phyloP scores from a whole-genome alignment of 2,888 invertebrate genomes.

The Abrostola tripartita region DNA sequence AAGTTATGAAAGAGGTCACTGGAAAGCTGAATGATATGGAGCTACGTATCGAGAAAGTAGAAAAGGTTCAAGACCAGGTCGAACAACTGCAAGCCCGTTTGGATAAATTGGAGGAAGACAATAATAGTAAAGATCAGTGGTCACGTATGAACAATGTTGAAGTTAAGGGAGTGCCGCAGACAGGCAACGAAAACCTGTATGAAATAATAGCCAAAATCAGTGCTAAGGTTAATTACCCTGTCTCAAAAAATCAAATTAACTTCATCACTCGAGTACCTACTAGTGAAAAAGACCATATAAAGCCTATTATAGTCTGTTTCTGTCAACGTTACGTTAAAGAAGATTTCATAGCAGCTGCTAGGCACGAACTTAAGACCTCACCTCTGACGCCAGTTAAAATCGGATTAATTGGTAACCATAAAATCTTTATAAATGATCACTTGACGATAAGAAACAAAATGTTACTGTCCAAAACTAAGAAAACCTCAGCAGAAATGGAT shows the following conservation, averaged over 20 bases:
- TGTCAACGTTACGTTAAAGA: constrained; percentile 4
- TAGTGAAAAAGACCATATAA: not conserved
- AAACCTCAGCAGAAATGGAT: constrained; percentile 4
- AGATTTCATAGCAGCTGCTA: constrained; percentile 2
- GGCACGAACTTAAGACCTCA: not conserved
- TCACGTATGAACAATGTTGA: constrained; percentile 16
- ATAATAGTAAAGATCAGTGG: constrained; percentile 13
- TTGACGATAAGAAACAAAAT: constrained; percentile 7
- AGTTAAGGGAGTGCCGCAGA: constrained; percentile 17
- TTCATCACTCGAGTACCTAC: constrained; percentile 10
- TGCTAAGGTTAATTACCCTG: constrained; percentile 8
- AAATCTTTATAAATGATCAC: constrained; percentile 9
- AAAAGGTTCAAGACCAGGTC: constrained; percentile 6
- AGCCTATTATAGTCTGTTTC: constrained; percentile 6
- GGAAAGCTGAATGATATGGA: constrained; percentile 6
- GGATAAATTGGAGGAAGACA: constrained; percentile 5
- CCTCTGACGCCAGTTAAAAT: not conserved
- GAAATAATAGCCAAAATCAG: constrained; percentile 14
- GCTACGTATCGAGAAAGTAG: constrained; percentile 1
- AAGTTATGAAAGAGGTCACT: constrained; percentile 4
- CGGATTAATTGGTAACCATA: constrained; percentile 4
- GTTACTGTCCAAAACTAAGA: constrained; percentile 8
- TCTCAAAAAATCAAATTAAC: constrained; percentile 17
- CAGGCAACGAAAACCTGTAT: constrained; percentile 18
- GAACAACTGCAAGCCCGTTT: not conserved